A percentile compares a stretch with the other conserved stretches of the same genome.
Conservation (phyloP, 2,888 invertebrate species). For the Volucella zonaria region DNA sequence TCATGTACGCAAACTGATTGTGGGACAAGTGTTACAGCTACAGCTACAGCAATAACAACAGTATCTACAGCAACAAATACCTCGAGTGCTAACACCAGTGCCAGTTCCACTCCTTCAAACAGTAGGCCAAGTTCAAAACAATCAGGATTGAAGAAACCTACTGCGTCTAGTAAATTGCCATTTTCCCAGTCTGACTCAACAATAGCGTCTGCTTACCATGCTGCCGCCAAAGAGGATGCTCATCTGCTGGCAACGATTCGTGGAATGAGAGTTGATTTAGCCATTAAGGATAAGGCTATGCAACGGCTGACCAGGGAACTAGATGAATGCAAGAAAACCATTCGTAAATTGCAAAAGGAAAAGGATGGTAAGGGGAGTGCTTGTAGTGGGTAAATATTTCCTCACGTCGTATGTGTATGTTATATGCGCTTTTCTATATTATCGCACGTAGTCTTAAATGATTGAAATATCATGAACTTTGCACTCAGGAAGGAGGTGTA, state of each 20-base stretch:
- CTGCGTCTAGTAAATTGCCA: constrained; percentile 82
- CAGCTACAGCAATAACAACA: constrained; percentile 75
- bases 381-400: constrained; percentile 2
- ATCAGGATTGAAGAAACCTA: constrained; percentile 82
- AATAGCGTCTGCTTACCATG: constrained; percentile 77
- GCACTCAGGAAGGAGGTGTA: neutral
- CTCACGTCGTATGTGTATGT: neutral
- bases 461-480: constrained; percentile 20
- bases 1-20: constrained; percentile 75
- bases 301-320: constrained; percentile 89
- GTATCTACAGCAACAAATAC: constrained; percentile 78
- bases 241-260: constrained; percentile 91
- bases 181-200: constrained; percentile 84
- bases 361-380: constrained; percentile 84
- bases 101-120: constrained; percentile 81
- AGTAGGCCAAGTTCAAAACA: constrained; percentile 83
- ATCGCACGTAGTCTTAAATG: neutral
- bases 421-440: neutral
- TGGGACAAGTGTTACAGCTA: constrained; percentile 76
- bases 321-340: constrained; percentile 90
- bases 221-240: constrained; percentile 87
- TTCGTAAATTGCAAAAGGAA: constrained; percentile 89
- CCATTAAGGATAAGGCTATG: constrained; percentile 89
- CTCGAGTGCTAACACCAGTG: constrained; percentile 81
- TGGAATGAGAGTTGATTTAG: constrained; percentile 89